These are phyloP conservation scores for Umimayanthus chanpuru DNA, from an alignment of 92 coral and sea anemone genomes.

Conservation along the genomic window DNA sequence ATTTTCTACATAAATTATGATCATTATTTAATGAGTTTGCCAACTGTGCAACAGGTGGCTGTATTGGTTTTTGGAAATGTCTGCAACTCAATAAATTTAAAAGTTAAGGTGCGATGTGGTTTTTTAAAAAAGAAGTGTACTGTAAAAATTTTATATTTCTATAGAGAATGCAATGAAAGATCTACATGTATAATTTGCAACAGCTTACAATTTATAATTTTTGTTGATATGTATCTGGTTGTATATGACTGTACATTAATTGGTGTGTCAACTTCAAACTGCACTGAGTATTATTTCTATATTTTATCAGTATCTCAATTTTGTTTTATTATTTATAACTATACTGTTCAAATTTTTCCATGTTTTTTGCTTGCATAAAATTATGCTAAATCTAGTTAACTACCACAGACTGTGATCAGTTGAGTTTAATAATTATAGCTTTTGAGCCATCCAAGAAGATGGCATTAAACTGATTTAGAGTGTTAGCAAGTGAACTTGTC, in stretches of 20 bases:
- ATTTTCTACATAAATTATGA: no score
- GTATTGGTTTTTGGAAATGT: no score
- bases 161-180: no score
- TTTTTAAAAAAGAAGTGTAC: no score
- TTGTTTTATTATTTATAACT: not conserved
- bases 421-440: not conserved
- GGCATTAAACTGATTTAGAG: not conserved
- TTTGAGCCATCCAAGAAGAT: not conserved
- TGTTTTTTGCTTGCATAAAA: not conserved
- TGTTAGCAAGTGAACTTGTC: not conserved
- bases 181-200: no score
- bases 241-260: not conserved
- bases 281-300: not conserved
- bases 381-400: not conserved
- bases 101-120: no score
- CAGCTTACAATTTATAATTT: no score
- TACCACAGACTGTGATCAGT: conserved; percentile 2
- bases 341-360: not conserved
- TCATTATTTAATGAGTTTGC: no score
- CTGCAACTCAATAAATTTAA: no score
- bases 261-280: not conserved
- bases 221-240: not conserved
- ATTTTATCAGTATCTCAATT: not conserved
- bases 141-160: no score
- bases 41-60: no score